These are phyloP conservation scores for Mongoloraphidia duomilia DNA, from an alignment of 2,888 invertebrate genomes.

Conservation along the genomic window DNA sequence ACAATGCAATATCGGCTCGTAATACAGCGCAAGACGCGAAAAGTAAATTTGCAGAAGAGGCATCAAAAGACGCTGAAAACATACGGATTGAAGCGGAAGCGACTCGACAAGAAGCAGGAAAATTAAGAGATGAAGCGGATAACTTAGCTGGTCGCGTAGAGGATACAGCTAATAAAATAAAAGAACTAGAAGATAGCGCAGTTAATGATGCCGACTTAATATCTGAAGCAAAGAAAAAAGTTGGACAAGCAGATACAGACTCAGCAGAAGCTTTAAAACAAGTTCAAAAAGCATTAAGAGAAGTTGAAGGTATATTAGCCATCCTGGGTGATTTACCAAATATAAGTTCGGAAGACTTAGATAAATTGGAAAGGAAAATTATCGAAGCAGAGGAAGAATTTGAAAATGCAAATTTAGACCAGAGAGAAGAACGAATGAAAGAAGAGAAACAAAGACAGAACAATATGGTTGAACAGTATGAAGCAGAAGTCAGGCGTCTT, in stretches of 20 bases:
- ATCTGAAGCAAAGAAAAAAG: conserved; percentile 61
- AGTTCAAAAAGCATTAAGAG: conserved; percentile 64
- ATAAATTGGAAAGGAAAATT: conserved; percentile 45
- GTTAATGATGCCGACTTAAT: conserved; percentile 55
- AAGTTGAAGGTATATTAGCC: conserved; percentile 62
- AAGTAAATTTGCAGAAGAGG: conserved; percentile 59
- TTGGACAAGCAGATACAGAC: conserved; percentile 75
- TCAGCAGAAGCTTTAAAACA: conserved; percentile 68
- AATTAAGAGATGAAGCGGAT: conserved; percentile 65
- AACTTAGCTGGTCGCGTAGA: conserved; percentile 54
- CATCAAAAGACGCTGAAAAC: conserved; percentile 64
- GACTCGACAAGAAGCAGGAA: conserved; percentile 60
- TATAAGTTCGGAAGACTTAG: conserved; percentile 51
- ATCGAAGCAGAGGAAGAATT: conserved; percentile 56
- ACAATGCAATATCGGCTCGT: conserved; percentile 59
- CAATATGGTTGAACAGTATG: conserved; percentile 66
- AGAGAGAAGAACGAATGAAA: conserved; percentile 56
- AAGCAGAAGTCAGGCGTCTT: conserved; percentile 56
- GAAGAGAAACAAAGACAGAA: conserved; percentile 38
- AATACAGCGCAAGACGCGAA: conserved; percentile 65
- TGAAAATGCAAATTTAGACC: conserved; percentile 56
- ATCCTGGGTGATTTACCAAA: conserved; percentile 62
- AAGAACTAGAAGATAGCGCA: conserved; percentile 48
- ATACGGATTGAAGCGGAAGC: conserved; percentile 65
- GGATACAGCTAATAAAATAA: conserved; percentile 54